phyloP scores from a whole-genome alignment of 2,888 invertebrate genomes.

The Laothoe populi region DNA sequence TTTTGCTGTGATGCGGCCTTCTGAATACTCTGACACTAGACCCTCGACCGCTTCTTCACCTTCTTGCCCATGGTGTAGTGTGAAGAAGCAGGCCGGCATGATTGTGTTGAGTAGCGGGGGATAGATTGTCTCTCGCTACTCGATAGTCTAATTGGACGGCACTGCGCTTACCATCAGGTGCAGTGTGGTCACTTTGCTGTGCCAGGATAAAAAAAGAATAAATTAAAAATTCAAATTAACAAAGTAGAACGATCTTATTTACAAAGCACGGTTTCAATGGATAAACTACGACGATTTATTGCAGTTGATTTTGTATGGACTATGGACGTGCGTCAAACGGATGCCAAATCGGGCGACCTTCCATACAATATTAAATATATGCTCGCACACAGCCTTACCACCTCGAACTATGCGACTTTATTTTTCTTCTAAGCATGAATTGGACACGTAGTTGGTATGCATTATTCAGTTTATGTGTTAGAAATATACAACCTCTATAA shows the following conservation, averaged over 20 bases:
- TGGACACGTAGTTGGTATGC: neutral
- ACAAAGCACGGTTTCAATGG: neutral
- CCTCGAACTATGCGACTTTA: neutral
- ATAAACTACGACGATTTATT: neutral
- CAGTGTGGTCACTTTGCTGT: too few species aligned
- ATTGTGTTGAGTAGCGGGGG: too few species aligned
- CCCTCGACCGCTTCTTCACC: too few species aligned
- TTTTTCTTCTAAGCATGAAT: constrained; percentile 11
- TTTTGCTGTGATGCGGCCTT: too few species aligned
- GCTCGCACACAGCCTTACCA: neutral
- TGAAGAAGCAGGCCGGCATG: too few species aligned
- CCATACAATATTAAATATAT: neutral
- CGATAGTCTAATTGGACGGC: too few species aligned
- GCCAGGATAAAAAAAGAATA: too few species aligned
- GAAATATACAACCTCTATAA: neutral
- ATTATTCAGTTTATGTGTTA: constrained; percentile 5
- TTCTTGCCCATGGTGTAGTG: too few species aligned
- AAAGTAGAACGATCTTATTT: neutral
- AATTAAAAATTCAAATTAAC: neutral
- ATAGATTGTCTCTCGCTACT: too few species aligned
- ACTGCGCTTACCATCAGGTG: too few species aligned
- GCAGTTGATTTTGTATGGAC: neutral
- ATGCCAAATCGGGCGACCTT: neutral
- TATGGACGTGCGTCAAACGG: neutral
- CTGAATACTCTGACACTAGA: too few species aligned